Evolutionary conservation across 2,113 vertebrate genomes (phyloP), one percentile per base, ranked within the genome.

Genomic region (Gymnorhina tibicen): DNA sequence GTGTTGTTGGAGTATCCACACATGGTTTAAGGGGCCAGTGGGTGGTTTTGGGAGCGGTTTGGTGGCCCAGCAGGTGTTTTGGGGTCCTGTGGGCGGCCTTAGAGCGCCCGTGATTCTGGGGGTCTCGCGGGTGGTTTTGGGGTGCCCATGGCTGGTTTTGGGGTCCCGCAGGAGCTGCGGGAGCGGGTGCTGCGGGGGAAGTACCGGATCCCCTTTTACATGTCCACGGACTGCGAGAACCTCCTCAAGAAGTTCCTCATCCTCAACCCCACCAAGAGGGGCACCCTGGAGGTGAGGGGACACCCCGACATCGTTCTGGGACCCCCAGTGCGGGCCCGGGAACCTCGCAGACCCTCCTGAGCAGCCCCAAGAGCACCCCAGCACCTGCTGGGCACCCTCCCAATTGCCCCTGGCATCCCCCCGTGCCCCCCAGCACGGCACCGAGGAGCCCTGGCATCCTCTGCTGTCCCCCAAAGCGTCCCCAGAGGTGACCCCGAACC

Each of bases 201-300:
- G 76, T 99, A 99, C 89, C 98, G 99, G 0, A 98, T 99, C 60
- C 99, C 99, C 50, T 99, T 99, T 88, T 99, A 99, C 98, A 99
- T 99, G 99, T 99, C 99, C 8, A 99, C 99, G 0, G 99, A 99
- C 94, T 99, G 99, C 4, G 99, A 99, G 96, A 99, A 98, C 95
- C 55, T 98, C 97, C 81, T 89, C 37, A 85, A 85, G 56, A 89
- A 90, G 63, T 99, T 99, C 88, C 97, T 99, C 94, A 99, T 99
- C 94, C 99, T 99, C 79, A 99, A 99, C 91, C 99, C 99, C 0
- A 87, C 98, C 86, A 99, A 99, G 69, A 98, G 99, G 95, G 99
- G 99, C 78, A 99, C 99, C 20, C 98, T 99, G 13, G 99, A 99
- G 98, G 99, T 99, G 79, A 98, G 66, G 35, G 69, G 18, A 9